A percentile compares a stretch with the other conserved stretches of the same genome.
Evolutionary conservation across 2,888 invertebrate species (phyloP).

Genomic region (Tiliacea aurago): DNA sequence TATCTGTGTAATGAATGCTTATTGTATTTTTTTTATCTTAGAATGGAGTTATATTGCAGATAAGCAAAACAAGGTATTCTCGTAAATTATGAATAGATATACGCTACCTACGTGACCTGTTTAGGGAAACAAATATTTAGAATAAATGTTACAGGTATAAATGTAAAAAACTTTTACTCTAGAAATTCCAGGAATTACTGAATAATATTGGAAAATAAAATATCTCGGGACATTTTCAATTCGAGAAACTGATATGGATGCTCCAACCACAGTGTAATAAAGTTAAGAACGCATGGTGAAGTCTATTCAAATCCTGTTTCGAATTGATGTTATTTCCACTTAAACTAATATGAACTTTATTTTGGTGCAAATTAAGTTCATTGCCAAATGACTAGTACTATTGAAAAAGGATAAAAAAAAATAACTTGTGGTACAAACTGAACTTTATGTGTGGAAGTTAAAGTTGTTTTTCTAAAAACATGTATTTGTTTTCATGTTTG

Average conservation of each 20-base stretch:
- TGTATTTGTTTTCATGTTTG: not conserved
- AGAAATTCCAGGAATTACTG: not conserved
- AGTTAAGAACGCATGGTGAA: not conserved
- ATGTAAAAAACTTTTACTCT: no score
- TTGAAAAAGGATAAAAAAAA: not conserved
- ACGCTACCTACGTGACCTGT: constrained; percentile 44
- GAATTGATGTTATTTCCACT: not conserved
- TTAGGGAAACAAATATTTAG: constrained; percentile 30
- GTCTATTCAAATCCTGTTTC: not conserved
- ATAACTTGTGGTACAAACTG: not conserved
- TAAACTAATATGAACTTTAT: not conserved
- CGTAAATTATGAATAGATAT: constrained; percentile 33
- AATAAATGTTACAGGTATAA: no score
- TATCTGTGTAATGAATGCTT: constrained; percentile 49
- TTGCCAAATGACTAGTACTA: not conserved
- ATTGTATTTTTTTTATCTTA: constrained; percentile 29
- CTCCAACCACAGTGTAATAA: not conserved
- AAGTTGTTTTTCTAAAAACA: not conserved
- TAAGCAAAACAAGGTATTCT: constrained; percentile 25
- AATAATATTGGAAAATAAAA: not conserved
- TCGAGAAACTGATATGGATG: no score
- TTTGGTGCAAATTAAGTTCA: not conserved
- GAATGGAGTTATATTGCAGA: constrained; percentile 24
- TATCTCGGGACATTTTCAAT: not conserved
- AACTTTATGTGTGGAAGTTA: not conserved